These are phyloP conservation scores for Parnassius orleans DNA, from an alignment of 2,888 invertebrate genomes.

Conservation along the genomic window DNA sequence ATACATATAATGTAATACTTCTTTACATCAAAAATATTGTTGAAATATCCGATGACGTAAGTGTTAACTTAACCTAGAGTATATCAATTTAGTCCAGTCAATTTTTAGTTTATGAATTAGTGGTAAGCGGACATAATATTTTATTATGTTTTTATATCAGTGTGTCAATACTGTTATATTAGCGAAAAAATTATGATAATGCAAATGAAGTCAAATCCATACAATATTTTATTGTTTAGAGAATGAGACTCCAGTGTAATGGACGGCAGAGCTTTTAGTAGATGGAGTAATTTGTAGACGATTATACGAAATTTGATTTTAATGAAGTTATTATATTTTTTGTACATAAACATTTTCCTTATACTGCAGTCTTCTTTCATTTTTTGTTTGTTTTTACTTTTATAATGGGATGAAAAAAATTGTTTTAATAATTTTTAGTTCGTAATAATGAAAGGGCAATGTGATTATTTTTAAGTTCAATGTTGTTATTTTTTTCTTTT, in stretches of 20 bases:
- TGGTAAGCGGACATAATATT: too few species aligned
- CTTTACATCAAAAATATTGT: too few species aligned
- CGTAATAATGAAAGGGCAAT: conserved; percentile 27
- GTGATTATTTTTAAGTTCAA: conserved; percentile 39
- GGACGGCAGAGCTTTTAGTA: conserved; percentile 18
- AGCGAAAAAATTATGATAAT: too few species aligned
- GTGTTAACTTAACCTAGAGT: too few species aligned
- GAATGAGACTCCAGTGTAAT: conserved; percentile 20
- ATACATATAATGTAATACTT: too few species aligned
- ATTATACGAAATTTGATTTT: conserved; percentile 14
- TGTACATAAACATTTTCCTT: conserved; percentile 12
- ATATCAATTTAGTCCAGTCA: too few species aligned
- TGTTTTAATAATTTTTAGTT: conserved; percentile 15
- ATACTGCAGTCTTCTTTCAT: conserved; percentile 6
- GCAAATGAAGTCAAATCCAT: too few species aligned
- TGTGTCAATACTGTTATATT: too few species aligned
- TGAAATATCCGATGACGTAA: too few species aligned
- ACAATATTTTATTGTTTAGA: neutral
- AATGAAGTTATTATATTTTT: conserved; percentile 10
- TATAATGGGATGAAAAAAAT: conserved; percentile 15
- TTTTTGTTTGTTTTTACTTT: conserved; percentile 20
- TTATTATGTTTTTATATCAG: too few species aligned
- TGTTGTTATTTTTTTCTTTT: conserved; percentile 45
- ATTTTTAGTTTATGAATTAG: too few species aligned
- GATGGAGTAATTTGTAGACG: conserved; percentile 13